Evolutionary conservation across 2,888 invertebrate genomes (phyloP), one percentile per base, ranked within the genome.

Genomic region (Punctoribates punctum): DNA sequence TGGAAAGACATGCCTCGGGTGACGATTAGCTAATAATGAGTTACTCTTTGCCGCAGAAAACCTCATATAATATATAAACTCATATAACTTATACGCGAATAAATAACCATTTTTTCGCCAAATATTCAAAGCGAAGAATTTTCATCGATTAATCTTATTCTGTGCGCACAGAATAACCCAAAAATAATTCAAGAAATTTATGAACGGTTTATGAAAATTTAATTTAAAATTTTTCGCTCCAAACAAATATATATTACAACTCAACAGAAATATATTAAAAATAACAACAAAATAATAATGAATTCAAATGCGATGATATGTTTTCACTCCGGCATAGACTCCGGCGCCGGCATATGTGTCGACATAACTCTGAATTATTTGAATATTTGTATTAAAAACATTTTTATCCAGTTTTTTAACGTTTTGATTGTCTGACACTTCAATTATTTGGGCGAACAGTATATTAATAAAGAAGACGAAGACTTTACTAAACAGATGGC

Each of bases 401-500:
- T 8, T 4, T 42, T 42, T 42, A 15, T 11, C 8, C 42, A 9
- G 11, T 42, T 42, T 42, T 42, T 1, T 9, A 42, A 9, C 42
- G 8, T 11, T 42, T 42, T 42, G 42, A 42, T 42, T 42, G 42
- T 42, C 42, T 42, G 60, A 60, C 60, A 25, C 27, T 20, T 60
- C 60, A 25, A 60, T 60, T 60, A 60, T 27, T n/a, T n/a, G 6
- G 25, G 34, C 1, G 34, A 38, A 65, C 38, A 38, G 65, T 38
- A n/a, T 65, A 34, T 65, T 65, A 65, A 65, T n/a, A 38, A 65
- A 65, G 34, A 20, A 60, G 17, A 15, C 2, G 60, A 60, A 15
- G 60, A 60, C n/a, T 27, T 65, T 29, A 38, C 9, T 65, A 34
- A 65, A 65, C 65, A 65, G 65, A 65, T 65, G 65, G 65, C 65